Base-by-base conservation (phyloP, 2,113 vertebrate genomes). In the Tonatia bakeri region DNA sequence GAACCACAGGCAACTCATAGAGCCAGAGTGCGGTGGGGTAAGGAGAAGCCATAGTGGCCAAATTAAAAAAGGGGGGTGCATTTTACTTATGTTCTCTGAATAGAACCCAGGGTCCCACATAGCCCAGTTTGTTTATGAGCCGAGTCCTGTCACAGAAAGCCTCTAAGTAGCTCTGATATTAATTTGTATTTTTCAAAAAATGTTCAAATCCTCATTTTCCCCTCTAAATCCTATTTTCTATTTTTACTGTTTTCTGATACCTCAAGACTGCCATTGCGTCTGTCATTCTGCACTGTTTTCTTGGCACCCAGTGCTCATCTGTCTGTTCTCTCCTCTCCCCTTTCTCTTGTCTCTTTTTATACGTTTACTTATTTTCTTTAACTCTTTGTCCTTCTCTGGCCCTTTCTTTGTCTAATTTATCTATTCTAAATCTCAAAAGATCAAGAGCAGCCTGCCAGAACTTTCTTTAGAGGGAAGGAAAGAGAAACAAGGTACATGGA, bases 141-240 rank as follows among this genome's bases (percentile, higher is more conserved):
- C 13, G 33, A 87, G 28, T 91, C 28, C 11, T 33, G 24, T 31
- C 47, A 61, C 43, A 50, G 45, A 92, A 84, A 28, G 12, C 19
- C 43, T 52, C 45, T 14, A 61, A 45, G 19, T 8, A 72, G 5
- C 24, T 87, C 17, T 45, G 50, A 87, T 87, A 28, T 77, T 64
- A 67, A 75, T 31, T 69, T 96, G 33, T 2, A 84, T 31, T 75
- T 96, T 59, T 86, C 4, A 45, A 90, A 73, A 36, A 75, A 80
- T 12, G 59, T 59, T 43, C 43, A 82, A 69, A 83, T 76, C 26
- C n/a, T 70, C 50, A 69, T 52, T 28, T 47, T 0, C 1, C 19
- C 7, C 47, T 47, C 24, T 17, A 73, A 81, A 69, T 69, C 40
- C 13, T 91, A 4, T 76, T 45, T 91, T 33, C 38, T 20, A 43